Evolutionary conservation across 92 coral and sea anemone genomes (phyloP).

Genomic region (Zoanthus gigantus): DNA sequence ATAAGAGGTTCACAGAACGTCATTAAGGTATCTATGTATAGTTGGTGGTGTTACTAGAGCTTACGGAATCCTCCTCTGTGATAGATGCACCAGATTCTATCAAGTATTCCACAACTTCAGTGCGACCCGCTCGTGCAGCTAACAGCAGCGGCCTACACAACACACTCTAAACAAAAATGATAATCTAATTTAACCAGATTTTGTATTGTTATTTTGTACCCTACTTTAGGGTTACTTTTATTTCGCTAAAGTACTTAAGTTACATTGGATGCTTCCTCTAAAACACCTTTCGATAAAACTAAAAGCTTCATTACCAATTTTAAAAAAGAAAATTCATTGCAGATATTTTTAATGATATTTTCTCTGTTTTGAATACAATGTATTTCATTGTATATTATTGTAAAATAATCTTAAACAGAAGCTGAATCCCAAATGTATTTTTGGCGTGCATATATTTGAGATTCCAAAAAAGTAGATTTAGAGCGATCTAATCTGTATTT

Average conservation of each 20-base stretch:
- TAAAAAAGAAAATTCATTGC: no score
- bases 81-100: conserved; percentile 86
- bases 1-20: no score
- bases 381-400: no score
- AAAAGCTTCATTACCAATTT: no score
- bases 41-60: background rate
- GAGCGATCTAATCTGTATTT: no score
- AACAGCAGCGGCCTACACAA: conserved; percentile 79
- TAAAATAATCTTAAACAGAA: no score
- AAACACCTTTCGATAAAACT: no score
- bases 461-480: no score
- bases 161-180: conserved; percentile 64
- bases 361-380: no score
- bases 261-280: background rate
- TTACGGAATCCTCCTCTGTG: conserved; percentile 90
- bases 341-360: no score
- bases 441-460: no score
- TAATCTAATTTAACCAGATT: background rate
- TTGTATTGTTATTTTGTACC: background rate
- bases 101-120: conserved; percentile 86
- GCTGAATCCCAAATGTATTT: no score
- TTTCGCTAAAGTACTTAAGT: background rate
- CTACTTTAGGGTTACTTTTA: background rate
- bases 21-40: background rate
- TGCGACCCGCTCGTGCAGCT: conserved; percentile 94